These are phyloP conservation scores for Helicoverpa assulta DNA, from an alignment of 2,888 invertebrate genomes.

Conservation along the genomic window DNA sequence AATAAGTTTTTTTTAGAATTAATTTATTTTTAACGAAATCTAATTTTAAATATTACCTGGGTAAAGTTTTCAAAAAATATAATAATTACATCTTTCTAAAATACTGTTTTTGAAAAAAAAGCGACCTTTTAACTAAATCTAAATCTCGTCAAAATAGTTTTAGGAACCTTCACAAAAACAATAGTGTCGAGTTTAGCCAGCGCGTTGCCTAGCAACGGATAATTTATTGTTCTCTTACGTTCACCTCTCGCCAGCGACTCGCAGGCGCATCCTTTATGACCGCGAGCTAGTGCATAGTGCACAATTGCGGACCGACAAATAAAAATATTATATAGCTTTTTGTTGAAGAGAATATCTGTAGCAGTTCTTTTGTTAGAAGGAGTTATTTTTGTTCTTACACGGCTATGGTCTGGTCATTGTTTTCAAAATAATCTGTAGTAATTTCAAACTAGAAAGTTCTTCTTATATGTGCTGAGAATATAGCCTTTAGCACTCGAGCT, in stretches of 20 bases:
- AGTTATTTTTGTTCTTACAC: background rate
- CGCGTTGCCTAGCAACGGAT: conserved; percentile 60
- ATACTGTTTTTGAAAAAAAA: no score
- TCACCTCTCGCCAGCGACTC: conserved; percentile 62
- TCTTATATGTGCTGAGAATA: no score
- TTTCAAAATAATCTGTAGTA: background rate
- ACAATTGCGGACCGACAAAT: conserved; percentile 46
- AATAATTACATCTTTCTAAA: no score
- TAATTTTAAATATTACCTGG: no score
- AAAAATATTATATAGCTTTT: conserved; percentile 6
- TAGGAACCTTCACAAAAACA: conserved; percentile 43
- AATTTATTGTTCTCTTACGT: conserved; percentile 69
- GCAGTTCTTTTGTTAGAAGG: background rate
- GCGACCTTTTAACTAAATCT: no score
- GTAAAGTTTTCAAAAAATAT: no score
- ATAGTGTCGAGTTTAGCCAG: conserved; percentile 48
- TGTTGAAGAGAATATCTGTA: background rate
- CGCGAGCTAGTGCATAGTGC: conserved; percentile 52
- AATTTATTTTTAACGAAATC: no score
- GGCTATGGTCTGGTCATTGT: background rate
- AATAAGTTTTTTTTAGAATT: background rate
- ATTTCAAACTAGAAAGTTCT: no score
- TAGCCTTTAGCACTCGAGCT: no score
- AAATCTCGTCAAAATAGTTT: conserved; percentile 14
- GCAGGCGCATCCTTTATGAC: conserved; percentile 65